phyloP scores from a whole-genome alignment of 2,888 invertebrate species.

The Harpagoxenus sublaevis region DNA sequence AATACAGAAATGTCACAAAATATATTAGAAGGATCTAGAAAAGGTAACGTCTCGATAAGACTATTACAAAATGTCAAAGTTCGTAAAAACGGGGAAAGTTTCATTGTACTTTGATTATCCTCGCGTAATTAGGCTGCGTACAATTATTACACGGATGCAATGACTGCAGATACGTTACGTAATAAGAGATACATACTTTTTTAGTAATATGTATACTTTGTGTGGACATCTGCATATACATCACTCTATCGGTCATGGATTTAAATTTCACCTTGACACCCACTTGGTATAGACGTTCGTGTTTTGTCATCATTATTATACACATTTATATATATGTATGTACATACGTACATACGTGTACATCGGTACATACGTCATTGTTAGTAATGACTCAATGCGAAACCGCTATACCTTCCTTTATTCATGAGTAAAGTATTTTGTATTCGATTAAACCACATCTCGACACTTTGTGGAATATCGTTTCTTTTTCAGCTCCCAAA shows the following conservation, averaged over 20 bases:
- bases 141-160: neutral
- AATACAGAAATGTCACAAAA: neutral
- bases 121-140: neutral
- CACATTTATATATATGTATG: slow-evolving; percentile 57
- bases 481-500: neutral
- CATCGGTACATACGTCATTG: neutral
- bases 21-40: neutral
- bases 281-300: slow-evolving; percentile 46
- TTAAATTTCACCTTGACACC: slow-evolving; percentile 66
- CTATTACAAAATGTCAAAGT: neutral
- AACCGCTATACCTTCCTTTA: neutral
- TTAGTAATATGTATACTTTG: neutral
- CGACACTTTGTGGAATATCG: neutral
- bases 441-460: neutral
- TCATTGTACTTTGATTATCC: neutral
- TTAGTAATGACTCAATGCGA: slow-evolving; percentile 55
- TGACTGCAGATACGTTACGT: slow-evolving; percentile 28
- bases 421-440: neutral
- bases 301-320: slow-evolving; percentile 52
- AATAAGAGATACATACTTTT: slow-evolving; percentile 34
- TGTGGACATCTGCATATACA: neutral
- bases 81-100: neutral
- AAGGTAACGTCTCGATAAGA: neutral
- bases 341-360: too few relatives aligned
- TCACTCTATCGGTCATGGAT: slow-evolving; percentile 30